Conservation (phyloP, 92 coral and sea anemone genomes). For the Chrysogorgia sp. region DNA sequence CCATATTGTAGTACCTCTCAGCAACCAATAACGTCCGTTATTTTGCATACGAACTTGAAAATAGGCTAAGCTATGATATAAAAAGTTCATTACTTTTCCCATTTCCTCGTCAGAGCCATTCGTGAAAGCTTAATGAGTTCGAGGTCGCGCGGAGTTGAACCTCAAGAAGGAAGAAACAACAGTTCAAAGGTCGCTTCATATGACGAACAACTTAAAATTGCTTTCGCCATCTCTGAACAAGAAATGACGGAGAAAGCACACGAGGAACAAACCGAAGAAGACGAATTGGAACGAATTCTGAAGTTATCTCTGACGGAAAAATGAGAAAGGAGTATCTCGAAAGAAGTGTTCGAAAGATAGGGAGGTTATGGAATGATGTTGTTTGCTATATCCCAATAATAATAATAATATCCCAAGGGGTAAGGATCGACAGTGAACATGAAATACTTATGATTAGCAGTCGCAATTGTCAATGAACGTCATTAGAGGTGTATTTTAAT, state of each 20-base stretch:
- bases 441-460: too few species aligned
- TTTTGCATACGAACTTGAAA: neutral
- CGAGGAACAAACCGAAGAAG: constrained; percentile 79
- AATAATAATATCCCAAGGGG: too few species aligned
- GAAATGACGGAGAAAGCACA: constrained; percentile 72
- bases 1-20: too few species aligned
- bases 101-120: constrained; percentile 70
- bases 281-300: constrained; percentile 75
- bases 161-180: constrained; percentile 33
- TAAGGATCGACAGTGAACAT: too few species aligned
- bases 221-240: constrained; percentile 89
- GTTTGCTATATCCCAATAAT: too few species aligned
- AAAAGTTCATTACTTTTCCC: neutral
- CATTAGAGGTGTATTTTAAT: too few species aligned
- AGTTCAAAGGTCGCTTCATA: constrained; percentile 45
- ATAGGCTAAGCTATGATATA: neutral
- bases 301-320: constrained; percentile 84
- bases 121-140: constrained; percentile 75
- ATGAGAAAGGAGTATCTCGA: constrained; percentile 23
- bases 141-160: constrained; percentile 47
- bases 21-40: too few species aligned
- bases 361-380: too few species aligned
- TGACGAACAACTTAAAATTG: constrained; percentile 88
- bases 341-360: too few species aligned
- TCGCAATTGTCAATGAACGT: too few species aligned